Evolutionary conservation across 2,113 vertebrate species (phyloP), one percentile per base, ranked within the genome.

Genomic region (Macrotis lagotis): DNA sequence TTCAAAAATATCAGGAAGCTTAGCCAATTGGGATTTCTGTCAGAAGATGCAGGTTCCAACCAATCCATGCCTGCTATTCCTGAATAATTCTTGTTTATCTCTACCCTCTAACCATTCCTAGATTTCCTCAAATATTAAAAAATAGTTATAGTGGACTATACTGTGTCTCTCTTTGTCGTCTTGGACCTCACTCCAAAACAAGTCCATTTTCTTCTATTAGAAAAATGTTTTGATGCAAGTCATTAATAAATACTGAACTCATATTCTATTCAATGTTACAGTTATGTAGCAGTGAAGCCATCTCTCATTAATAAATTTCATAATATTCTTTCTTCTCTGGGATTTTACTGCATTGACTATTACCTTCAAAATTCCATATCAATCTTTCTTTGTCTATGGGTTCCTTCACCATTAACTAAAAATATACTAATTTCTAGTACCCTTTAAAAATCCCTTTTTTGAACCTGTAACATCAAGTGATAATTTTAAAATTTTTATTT

Each of bases 141-240:
- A 1, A n/a, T n/a, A 16, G 1, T 19, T 19, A 12, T 4, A 1
- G 22, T n/a, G 31, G 12, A 74, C 6, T 5, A n/a, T 6, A n/a
- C 3, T 74, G 31, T 37, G 37, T 74, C 5, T 26, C 14, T n/a
- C 2, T 3, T 19, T n/a, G 14, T 74, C 37, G n/a, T 22, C 16
- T n/a, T n/a, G 1, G 37, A 74, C 14, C 16, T 74, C n/a, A n/a
- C 37, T 16, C 66, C 16, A 22, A 16, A 1, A 74, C 1, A n/a
- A 74, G 31, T n/a, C 37, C 31, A 66, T 66, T 3, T 74, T 66
- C 31, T 55, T 26, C 26, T 55, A 4, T 25, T 74, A 74, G n/a
- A 31, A 66, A n/a, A 12, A 16, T 3, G 3, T 31, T 59, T 26
- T 55, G 9, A 12, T 59, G 28, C n/a, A n/a, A n/a, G n/a, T n/a